Conservation (phyloP, 53 echinoderm and acorn worm genomes). For the Astropecten irregularis region DNA sequence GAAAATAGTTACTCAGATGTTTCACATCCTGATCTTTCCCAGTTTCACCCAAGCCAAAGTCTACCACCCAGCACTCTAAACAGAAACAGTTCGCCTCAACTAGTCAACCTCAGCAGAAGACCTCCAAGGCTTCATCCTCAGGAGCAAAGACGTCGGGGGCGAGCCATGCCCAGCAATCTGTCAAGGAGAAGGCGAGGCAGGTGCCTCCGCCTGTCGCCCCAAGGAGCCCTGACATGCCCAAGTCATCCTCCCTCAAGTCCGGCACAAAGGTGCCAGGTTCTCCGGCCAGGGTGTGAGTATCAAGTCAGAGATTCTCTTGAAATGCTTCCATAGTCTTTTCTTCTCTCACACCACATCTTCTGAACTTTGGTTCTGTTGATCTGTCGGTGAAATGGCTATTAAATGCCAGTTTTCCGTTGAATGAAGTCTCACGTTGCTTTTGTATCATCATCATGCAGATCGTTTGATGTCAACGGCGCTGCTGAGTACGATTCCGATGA, state of each 20-base stretch:
- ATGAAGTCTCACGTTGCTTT: too few relatives aligned
- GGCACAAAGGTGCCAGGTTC: slow-evolving; percentile 42
- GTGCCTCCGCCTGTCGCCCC: slow-evolving; percentile 92
- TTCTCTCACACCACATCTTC: too few relatives aligned
- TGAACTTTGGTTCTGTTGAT: background rate
- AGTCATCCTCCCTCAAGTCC: slow-evolving; percentile 39
- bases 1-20: too few relatives aligned
- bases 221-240: slow-evolving; percentile 48
- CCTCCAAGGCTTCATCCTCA: slow-evolving; percentile 21
- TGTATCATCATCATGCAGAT: too few relatives aligned
- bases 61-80: slow-evolving; percentile 8
- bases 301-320: background rate
- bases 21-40: too few relatives aligned
- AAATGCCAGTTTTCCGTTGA: too few relatives aligned
- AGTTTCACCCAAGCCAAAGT: slow-evolving; percentile 29
- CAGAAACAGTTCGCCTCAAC: slow-evolving; percentile 19
- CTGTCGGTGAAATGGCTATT: too few relatives aligned
- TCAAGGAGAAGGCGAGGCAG: slow-evolving; percentile 11
- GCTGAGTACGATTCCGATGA: slow-evolving; percentile 47
- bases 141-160: background rate
- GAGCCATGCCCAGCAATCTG: slow-evolving; percentile 14
- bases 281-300: slow-evolving; percentile 70
- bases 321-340: too few relatives aligned
- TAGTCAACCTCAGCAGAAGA: slow-evolving; percentile 43
- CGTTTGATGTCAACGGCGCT: slow-evolving; percentile 54